Evolutionary conservation across 1,140 invertebrate genomes (phyloP).

Genomic region (Marisa cornuarietis): DNA sequence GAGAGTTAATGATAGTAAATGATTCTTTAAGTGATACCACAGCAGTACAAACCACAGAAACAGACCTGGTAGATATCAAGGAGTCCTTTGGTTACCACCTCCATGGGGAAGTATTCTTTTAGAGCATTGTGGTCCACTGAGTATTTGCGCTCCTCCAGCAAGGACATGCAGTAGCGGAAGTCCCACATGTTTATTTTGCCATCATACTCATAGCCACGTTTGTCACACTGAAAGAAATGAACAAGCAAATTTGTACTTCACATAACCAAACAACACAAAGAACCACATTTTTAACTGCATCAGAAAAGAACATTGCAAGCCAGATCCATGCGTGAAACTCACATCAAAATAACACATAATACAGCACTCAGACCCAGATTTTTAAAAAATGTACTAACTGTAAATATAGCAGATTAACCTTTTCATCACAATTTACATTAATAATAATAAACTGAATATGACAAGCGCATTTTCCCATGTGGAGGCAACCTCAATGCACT

Average conservation of each 20-base stretch:
- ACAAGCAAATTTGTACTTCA: neutral
- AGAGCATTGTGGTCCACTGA: constrained; percentile 69
- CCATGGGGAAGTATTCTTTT: constrained; percentile 70
- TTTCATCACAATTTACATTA: too few species aligned
- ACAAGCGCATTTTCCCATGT: too few species aligned
- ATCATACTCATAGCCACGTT: constrained; percentile 66
- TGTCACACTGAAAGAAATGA: constrained; percentile 65
- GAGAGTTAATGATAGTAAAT: neutral
- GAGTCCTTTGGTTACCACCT: constrained; percentile 68
- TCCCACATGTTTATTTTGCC: constrained; percentile 69
- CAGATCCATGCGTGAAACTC: neutral
- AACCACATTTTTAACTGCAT: neutral
- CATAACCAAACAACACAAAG: neutral
- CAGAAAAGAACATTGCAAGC: neutral
- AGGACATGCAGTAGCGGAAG: constrained; percentile 68
- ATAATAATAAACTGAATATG: too few species aligned
- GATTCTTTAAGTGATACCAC: neutral
- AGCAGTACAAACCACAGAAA: neutral
- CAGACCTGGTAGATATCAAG: constrained; percentile 69
- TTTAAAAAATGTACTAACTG: too few species aligned
- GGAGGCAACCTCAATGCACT: too few species aligned
- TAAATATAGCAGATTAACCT: too few species aligned
- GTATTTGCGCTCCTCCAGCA: constrained; percentile 69
- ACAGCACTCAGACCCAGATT: too few species aligned
- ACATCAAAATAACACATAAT: too few species aligned